These are phyloP conservation scores for Thaleichthys pacificus DNA, from an alignment of 2,797 vertebrate genomes.

Conservation along the genomic window DNA sequence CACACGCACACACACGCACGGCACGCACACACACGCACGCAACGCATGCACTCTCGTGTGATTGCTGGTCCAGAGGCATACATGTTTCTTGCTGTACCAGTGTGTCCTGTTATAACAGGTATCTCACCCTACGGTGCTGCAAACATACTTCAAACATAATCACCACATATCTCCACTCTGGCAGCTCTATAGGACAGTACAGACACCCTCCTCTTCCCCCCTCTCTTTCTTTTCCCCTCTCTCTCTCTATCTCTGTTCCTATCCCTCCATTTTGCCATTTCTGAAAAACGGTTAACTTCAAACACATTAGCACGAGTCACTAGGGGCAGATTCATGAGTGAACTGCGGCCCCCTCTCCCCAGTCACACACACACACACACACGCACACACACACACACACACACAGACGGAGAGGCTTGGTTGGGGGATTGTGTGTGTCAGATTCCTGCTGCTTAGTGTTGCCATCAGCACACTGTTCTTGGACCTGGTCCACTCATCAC, in stretches of 20 bases:
- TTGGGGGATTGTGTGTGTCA: neutral
- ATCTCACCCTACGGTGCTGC: constrained; percentile 42
- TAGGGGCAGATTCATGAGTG: too few relatives aligned
- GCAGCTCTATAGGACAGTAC: neutral
- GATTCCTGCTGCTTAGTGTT: neutral
- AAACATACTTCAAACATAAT: constrained; percentile 60
- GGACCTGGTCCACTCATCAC: constrained; percentile 34
- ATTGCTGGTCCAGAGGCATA: too few relatives aligned
- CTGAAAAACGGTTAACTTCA: neutral
- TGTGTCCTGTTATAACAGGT: constrained; percentile 72
- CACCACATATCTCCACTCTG: constrained; percentile 20
- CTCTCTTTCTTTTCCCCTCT: neutral
- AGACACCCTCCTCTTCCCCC: constrained; percentile 61
- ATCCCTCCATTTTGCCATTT: constrained; percentile 52
- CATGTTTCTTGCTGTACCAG: constrained; percentile 60
- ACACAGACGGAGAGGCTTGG: neutral
- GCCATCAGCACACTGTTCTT: constrained; percentile 49
- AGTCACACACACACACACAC: neutral
- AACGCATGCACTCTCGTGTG: neutral
- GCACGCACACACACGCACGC: neutral
- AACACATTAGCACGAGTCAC: neutral
- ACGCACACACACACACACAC: neutral
- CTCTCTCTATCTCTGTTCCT: constrained; percentile 27
- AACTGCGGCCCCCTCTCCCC: neutral
- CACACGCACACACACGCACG: too few relatives aligned